Evolutionary conservation across 2,797 vertebrate species (phyloP).

Genomic region (Thaleichthys pacificus): DNA sequence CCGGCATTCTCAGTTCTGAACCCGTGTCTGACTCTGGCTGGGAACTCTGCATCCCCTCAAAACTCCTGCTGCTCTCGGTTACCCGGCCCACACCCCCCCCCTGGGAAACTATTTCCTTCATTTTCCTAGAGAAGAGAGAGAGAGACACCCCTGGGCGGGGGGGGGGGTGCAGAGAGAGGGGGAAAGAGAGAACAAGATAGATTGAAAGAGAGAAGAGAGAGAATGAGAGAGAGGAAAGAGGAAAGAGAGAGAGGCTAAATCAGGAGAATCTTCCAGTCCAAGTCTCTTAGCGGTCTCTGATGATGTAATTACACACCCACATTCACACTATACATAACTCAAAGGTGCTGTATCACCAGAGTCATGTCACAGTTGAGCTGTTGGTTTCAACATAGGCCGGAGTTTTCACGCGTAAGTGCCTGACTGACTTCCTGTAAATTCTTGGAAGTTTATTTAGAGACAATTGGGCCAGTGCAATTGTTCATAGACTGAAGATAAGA

Average conservation of each 20-base stretch:
- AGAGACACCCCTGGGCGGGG: not conserved
- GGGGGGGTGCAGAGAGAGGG: not conserved
- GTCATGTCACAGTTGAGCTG: not conserved
- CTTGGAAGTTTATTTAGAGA: too few species aligned
- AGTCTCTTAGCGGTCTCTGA: not conserved
- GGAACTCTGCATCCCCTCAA: too few species aligned
- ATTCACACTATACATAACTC: not conserved
- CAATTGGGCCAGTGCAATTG: too few species aligned
- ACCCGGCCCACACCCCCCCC: not conserved
- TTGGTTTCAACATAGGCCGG: too few species aligned
- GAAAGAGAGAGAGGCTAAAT: not conserved
- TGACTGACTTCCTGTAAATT: too few species aligned
- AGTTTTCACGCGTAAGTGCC: too few species aligned
- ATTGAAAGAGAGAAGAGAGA: not conserved
- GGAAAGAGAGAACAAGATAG: not conserved
- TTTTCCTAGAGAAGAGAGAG: not conserved
- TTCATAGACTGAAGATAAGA: too few species aligned
- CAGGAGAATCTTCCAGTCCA: not conserved
- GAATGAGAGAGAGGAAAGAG: not conserved
- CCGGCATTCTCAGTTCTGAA: too few species aligned
- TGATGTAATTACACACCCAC: conserved; percentile 1
- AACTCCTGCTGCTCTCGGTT: too few species aligned
- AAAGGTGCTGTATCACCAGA: not conserved
- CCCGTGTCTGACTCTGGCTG: too few species aligned
- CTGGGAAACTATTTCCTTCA: not conserved